Evolutionary conservation across 2,888 invertebrate genomes (phyloP), one percentile per base, ranked within the genome.

Genomic region (Platycheirus albimanus): DNA sequence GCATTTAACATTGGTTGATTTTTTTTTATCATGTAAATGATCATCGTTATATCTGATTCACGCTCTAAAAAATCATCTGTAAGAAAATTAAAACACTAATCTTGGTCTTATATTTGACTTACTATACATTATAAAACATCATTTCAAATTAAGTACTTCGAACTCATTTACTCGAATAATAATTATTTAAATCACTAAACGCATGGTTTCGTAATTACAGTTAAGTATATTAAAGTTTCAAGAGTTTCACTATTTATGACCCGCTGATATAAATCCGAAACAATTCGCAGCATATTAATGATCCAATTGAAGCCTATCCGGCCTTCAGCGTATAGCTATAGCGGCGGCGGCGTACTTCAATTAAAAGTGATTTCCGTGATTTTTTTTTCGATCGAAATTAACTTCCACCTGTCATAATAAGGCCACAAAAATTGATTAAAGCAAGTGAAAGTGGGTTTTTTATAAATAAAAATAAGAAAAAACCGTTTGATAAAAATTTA

Each of bases 231-330:
- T 78, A 51, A 74, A 67, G 72, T 83, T 78, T 69, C 17, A 74
- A 78, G 24, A 78, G 72, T 83, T 78, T 78, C 78, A 67, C 78
- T 83, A 56, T 78, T 72, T 74, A 66, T 77, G 51, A 47, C 71
- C 33, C 58, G 69, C 69, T 74, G 83, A 78, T 83, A 78, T 69
- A 56, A 63, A 83, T 83, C 83, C 69, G 13, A 74, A 64, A 74
- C 74, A 61, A 71, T 72, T 67, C 45, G 19, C 64, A 17, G 83
- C 72, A 83, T 83, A 74, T 74, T 69, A 83, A 83, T 78, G 72
- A 83, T 56, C 13, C 24, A 38, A 83, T 74, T 83, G 63, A 67
- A 63, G 63, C 49, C 20, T 69, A 72, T 45, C 67, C 52, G 54
- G 36, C 71, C 24, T 19, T 15, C 13, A n/a, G n/a, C n/a, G n/a